These are phyloP conservation scores for Frieseomelitta varia DNA, from an alignment of 1,140 invertebrate species.

Conservation along the genomic window DNA sequence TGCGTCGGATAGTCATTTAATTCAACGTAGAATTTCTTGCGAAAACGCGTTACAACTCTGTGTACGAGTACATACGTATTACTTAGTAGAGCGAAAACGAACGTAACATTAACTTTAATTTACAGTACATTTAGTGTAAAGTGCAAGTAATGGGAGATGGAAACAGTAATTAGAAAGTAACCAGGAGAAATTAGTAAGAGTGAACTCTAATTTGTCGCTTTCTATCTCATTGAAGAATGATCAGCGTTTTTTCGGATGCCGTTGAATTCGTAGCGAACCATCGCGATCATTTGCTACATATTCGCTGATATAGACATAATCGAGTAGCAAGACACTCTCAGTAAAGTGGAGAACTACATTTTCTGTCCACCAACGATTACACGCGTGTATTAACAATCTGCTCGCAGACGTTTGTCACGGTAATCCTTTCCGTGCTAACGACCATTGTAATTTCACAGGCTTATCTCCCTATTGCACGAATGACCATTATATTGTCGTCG, in stretches of 20 bases:
- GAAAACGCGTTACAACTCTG: neutral
- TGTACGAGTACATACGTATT: too few relatives aligned
- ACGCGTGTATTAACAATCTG: too few relatives aligned
- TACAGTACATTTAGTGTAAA: neutral
- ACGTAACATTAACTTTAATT: neutral
- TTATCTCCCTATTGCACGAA: too few relatives aligned
- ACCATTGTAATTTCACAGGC: too few relatives aligned
- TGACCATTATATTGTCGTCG: too few relatives aligned
- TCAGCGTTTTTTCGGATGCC: constrained; percentile 22
- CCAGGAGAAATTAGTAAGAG: constrained; percentile 42
- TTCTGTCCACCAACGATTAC: too few relatives aligned
- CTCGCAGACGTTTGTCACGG: too few relatives aligned
- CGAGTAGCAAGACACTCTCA: too few relatives aligned
- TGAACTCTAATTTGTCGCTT: constrained; percentile 36
- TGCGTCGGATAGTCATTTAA: neutral
- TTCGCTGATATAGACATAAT: too few relatives aligned
- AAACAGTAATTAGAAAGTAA: constrained; percentile 37
- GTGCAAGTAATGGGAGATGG: neutral
- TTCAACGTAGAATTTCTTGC: neutral
- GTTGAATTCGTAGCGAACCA: neutral
- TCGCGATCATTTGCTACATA: neutral
- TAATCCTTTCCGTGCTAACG: too few relatives aligned
- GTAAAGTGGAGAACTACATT: too few relatives aligned
- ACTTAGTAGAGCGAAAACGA: neutral
- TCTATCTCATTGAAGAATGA: constrained; percentile 46